These are phyloP conservation scores for Lynx canadensis DNA, from an alignment of 2,113 vertebrate species.

Conservation along the genomic window DNA sequence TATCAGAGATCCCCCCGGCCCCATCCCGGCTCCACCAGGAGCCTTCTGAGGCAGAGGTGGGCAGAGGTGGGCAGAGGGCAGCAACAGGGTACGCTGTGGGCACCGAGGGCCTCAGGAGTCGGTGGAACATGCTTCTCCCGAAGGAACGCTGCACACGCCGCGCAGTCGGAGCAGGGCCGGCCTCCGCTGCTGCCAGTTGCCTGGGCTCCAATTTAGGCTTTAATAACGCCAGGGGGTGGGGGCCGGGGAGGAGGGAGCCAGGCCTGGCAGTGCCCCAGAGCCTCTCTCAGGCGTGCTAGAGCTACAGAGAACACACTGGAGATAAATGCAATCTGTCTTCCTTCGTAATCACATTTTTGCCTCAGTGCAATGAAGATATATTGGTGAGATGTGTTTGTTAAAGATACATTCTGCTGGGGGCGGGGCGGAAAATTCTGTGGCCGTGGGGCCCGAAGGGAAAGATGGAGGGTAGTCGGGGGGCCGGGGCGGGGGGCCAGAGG, in stretches of 20 bases:
- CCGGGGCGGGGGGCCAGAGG: accelerated
- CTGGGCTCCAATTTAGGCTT: slow-evolving; percentile 70
- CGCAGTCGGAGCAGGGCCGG: slow-evolving; percentile 66
- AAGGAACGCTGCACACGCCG: not conserved
- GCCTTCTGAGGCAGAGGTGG: not conserved
- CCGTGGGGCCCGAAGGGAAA: slow-evolving; percentile 45
- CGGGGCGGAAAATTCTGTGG: not conserved
- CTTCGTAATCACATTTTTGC: slow-evolving; percentile 80
- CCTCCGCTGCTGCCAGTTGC: slow-evolving; percentile 75
- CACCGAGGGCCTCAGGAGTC: not conserved
- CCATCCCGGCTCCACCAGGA: not conserved
- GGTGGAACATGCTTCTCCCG: not conserved
- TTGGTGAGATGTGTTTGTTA: slow-evolving; percentile 79
- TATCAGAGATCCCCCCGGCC: not conserved
- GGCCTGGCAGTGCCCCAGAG: slow-evolving; percentile 79
- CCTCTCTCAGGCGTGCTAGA: slow-evolving; percentile 70
- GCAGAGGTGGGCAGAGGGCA: not conserved
- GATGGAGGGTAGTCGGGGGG: not conserved
- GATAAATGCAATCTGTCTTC: slow-evolving; percentile 84
- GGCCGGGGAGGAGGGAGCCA: slow-evolving; percentile 30
- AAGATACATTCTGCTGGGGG: slow-evolving; percentile 77
- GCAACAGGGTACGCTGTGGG: not conserved
- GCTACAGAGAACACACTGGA: slow-evolving; percentile 76
- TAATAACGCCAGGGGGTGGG: slow-evolving; percentile 16
- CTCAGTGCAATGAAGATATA: slow-evolving; percentile 81